phyloP scores from a whole-genome alignment of 2,113 vertebrate genomes.

The Syngnathus typhle region DNA sequence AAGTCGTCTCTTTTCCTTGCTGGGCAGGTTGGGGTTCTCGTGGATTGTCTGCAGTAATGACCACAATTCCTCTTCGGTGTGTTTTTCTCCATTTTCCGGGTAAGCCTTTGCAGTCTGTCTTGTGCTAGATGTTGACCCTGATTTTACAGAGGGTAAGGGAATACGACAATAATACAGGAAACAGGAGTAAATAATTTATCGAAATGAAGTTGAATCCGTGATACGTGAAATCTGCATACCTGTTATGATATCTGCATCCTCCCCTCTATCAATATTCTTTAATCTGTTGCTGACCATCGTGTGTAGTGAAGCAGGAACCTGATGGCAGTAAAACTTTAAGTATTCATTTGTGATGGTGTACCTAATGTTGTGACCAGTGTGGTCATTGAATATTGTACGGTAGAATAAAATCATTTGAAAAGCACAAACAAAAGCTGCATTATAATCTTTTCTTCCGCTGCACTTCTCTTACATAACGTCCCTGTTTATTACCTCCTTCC shows the following conservation, averaged over 20 bases:
- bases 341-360: no score
- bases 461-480: conserved; percentile 1
- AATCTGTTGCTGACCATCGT: conserved; percentile 91
- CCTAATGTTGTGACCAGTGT: background rate
- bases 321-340: conserved; percentile 7
- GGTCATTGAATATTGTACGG: background rate
- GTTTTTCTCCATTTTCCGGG: conserved; percentile 71
- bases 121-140: conserved; percentile 82
- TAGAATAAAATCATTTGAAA: background rate
- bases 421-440: conserved; percentile 1
- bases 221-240: conserved; percentile 63
- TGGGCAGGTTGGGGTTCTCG: conserved; percentile 80
- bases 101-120: conserved; percentile 73
- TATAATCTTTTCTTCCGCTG: conserved; percentile 1
- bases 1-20: conserved; percentile 84
- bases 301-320: conserved; percentile 87
- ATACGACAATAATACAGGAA: background rate
- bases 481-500: conserved; percentile 4
- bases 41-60: conserved; percentile 81
- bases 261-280: conserved; percentile 78
- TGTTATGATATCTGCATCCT: conserved; percentile 75
- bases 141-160: conserved; percentile 4
- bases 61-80: conserved; percentile 82
- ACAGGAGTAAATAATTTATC: background rate
- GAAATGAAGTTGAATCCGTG: background rate